A percentile compares a stretch with the other conserved stretches of the same genome.
Conservation (phyloP, 2,113 vertebrate genomes). For the Poecilia latipinna region DNA sequence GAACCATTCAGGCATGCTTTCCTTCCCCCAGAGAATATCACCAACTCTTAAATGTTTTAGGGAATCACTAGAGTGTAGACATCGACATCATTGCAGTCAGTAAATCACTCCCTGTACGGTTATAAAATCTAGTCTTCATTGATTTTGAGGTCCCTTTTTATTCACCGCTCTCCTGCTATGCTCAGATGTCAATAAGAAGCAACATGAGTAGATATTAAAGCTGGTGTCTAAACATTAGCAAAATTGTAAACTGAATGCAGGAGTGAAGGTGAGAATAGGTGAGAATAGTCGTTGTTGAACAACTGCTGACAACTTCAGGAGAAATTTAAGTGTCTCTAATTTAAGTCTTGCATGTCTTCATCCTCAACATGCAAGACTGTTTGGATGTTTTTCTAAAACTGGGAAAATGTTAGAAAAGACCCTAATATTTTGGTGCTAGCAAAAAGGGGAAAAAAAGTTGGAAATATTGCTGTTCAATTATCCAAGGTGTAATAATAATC, state of each 20-base stretch:
- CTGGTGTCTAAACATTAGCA: conserved; percentile 9
- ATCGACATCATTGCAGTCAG: conserved; percentile 48
- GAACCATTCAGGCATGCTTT: conserved; percentile 66
- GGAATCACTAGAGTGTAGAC: conserved; percentile 55
- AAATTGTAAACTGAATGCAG: background rate
- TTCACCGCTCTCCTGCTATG: conserved; percentile 14
- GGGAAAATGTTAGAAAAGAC: too few species aligned
- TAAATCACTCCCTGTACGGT: conserved; percentile 43
- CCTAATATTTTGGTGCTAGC: too few species aligned
- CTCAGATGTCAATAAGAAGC: conserved; percentile 21
- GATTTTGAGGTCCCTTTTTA: conserved; percentile 28
- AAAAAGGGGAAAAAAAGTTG: too few species aligned
- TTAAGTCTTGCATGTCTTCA: too few species aligned
- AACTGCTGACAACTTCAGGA: too few species aligned
- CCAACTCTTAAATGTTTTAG: conserved; percentile 68
- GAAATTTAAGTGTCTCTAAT: too few species aligned
- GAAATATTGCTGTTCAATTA: too few species aligned
- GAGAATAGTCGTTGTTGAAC: background rate
- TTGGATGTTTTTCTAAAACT: too few species aligned
- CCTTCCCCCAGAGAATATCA: conserved; percentile 66
- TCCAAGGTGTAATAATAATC: too few species aligned
- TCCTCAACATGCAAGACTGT: too few species aligned
- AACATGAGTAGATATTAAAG: conserved; percentile 13
- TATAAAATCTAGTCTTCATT: conserved; percentile 33
- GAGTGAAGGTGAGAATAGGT: background rate